phyloP scores from a whole-genome alignment of 2,797 vertebrate species.

The Molothrus ater region DNA sequence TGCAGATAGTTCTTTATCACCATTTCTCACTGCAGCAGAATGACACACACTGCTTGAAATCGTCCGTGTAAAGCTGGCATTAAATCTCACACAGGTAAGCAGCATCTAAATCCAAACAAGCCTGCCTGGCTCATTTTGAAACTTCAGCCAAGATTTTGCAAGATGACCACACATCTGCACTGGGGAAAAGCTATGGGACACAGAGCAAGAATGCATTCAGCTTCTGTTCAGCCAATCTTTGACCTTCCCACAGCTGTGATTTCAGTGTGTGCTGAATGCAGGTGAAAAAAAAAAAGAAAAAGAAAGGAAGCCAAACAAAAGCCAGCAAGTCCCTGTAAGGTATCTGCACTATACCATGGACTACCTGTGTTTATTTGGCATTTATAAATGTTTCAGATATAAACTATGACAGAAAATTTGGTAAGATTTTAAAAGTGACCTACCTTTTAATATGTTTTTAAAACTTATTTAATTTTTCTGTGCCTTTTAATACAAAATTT shows the following conservation, averaged over 20 bases:
- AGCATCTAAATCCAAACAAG: background rate
- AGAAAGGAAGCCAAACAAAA: background rate
- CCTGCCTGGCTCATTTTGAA: background rate
- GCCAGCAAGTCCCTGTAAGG: background rate
- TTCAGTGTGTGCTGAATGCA: background rate
- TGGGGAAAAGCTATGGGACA: background rate
- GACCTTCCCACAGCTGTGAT: background rate
- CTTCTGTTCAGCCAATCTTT: background rate
- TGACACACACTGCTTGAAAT: background rate
- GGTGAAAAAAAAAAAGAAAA: background rate
- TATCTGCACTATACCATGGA: background rate
- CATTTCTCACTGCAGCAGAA: background rate
- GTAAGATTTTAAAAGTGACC: background rate
- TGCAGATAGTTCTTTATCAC: background rate
- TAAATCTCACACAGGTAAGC: background rate
- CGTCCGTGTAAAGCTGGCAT: background rate
- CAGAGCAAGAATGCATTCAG: background rate
- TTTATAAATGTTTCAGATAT: background rate
- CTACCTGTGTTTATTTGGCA: background rate
- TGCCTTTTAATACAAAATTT: slow-evolving; percentile 8
- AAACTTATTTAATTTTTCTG: background rate
- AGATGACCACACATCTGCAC: background rate
- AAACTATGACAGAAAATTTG: background rate
- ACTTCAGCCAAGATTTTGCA: background rate
- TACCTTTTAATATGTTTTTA: background rate